Evolutionary conservation across 2,888 invertebrate genomes (phyloP), one percentile per base, ranked within the genome.

Genomic region (Apantesis nais): DNA sequence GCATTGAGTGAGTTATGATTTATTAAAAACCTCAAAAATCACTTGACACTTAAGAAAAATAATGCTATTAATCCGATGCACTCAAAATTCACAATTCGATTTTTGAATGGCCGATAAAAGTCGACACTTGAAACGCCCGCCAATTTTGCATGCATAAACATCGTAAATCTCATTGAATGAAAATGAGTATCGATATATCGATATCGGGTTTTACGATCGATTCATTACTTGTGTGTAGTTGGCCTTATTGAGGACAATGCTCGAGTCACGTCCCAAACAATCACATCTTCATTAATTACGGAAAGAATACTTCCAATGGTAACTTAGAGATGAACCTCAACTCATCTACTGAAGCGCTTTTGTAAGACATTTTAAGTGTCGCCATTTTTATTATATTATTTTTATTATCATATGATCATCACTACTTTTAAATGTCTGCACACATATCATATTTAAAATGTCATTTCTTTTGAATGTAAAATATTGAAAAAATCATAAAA

Each of bases 221-320:
- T 87, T 87, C 88, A 89, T 89, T 87, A 89, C 90, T 80, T 78
- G 83, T 88, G 89, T 91, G 89, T 84, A 84, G 78, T 75, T 83
- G 81, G 82, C 88, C 88, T 86, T 89, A 88, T 90, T 88, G 88
- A 86, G 89, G 88, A 91, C 91, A 90, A 91, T 89, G 89, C 84
- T 87, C 80, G 80, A 85, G 87, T 73, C 83, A 81, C 83, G 81
- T 83, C 81, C 72, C 77, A 73, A 77, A 75, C 81, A 81, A 83
- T 85, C 87, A 89, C 92, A 92, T 93, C 92, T 93, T 93, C 92
- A 94, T 94, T 94, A 93, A 94, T 94, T 94, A 92, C 91, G 76
- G 74, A 78, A 85, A 85, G 90, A 89, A 90, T 93, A 90, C 90
- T 91, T 87, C 84, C 75, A 82, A 86, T 88, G 86, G 83, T 80